Percentiles rank a stretch among this genome's conserved stretches.
Evolutionary conservation across 2,797 vertebrate genomes (phyloP).

Genomic region (Hoplostethus atlanticus): DNA sequence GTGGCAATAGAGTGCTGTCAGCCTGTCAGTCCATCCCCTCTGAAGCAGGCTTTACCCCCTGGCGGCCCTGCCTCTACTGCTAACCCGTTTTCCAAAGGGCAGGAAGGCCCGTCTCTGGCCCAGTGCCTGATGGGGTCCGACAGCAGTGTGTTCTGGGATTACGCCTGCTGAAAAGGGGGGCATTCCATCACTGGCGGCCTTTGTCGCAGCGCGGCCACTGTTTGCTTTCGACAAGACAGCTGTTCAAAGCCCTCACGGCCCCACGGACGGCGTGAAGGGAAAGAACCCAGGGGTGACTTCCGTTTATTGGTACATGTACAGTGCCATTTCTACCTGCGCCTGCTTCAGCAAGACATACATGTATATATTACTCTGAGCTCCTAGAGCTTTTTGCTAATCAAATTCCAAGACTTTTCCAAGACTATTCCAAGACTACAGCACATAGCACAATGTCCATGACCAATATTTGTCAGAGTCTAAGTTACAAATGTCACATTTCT

Average conservation of each 20-base stretch:
- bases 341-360: slow-evolving; percentile 17
- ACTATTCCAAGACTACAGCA: no score
- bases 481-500: no score
- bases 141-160: slow-evolving; percentile 88
- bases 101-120: slow-evolving; percentile 78
- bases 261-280: slow-evolving; percentile 59
- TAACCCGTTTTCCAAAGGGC: slow-evolving; percentile 75
- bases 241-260: slow-evolving; percentile 73
- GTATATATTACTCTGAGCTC: neutral
- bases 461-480: no score
- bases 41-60: slow-evolving; percentile 66
- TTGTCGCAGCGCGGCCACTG: slow-evolving; percentile 76
- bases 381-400: no score
- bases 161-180: slow-evolving; percentile 79
- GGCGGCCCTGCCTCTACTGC: slow-evolving; percentile 58
- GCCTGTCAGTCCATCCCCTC: slow-evolving; percentile 64
- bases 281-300: slow-evolving; percentile 71
- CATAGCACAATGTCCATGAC: no score
- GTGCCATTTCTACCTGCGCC: slow-evolving; percentile 45
- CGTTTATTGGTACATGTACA: slow-evolving; percentile 50
- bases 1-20: slow-evolving; percentile 76
- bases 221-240: slow-evolving; percentile 82
- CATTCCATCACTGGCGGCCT: slow-evolving; percentile 78
- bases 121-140: slow-evolving; percentile 82
- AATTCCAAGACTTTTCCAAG: no score